Percentiles rank a stretch among this genome's conserved stretches.
Conservation (phyloP, 2,888 invertebrate genomes). For the Drosophila suboccidentalis region DNA sequence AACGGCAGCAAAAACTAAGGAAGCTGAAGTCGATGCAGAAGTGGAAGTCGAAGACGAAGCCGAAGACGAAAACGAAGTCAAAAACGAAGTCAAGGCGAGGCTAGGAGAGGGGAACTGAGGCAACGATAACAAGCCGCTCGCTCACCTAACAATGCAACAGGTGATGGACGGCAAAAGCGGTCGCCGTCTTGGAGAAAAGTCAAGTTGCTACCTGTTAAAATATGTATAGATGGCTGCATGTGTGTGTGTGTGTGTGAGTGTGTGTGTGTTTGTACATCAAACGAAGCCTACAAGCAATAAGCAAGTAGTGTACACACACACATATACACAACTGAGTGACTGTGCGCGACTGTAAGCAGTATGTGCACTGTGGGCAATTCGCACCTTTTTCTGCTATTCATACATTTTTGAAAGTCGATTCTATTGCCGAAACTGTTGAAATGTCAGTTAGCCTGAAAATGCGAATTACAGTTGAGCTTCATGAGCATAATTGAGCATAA, state of each 20-base stretch:
- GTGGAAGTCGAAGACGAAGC: constrained; percentile 2
- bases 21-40: constrained; percentile 29
- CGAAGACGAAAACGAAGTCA: constrained; percentile 4
- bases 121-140: constrained; percentile 51
- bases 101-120: constrained; percentile 17
- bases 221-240: constrained; percentile 8
- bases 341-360: constrained; percentile 1
- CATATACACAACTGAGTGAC: constrained; percentile 1
- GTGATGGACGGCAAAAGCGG: constrained; percentile 67
- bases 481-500: too few relatives aligned
- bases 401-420: neutral
- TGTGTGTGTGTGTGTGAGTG: neutral
- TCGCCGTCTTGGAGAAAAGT: constrained; percentile 68
- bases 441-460: too few relatives aligned
- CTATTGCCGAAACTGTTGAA: too few relatives aligned
- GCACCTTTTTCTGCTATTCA: neutral
- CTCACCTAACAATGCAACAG: constrained; percentile 67
- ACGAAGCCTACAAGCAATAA: constrained; percentile 49
- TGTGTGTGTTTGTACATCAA: constrained; percentile 41
- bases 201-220: constrained; percentile 69
- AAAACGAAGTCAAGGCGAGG: constrained; percentile 1
- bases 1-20: constrained; percentile 38
- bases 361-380: neutral
- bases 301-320: constrained; percentile 26
- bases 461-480: too few relatives aligned